phyloP scores from a whole-genome alignment of 2,113 vertebrate genomes.

The Galemys pyrenaicus region DNA sequence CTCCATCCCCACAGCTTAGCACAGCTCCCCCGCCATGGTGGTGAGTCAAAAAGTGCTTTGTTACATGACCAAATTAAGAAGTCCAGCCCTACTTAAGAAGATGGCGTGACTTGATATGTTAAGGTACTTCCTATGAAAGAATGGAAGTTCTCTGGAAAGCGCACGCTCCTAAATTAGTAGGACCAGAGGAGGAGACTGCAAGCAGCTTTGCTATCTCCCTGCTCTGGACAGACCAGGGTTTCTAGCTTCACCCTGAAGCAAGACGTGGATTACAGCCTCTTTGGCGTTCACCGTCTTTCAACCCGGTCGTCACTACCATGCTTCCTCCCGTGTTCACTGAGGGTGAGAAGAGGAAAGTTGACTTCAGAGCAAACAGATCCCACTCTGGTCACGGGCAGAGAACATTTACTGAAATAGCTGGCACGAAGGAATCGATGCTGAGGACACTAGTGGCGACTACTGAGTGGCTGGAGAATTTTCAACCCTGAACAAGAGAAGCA shows the following conservation, averaged over 20 bases:
- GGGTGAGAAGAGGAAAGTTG: neutral
- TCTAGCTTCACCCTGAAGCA: neutral
- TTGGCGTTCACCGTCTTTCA: neutral
- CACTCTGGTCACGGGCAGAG: neutral
- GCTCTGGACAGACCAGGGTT: neutral
- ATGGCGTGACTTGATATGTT: neutral
- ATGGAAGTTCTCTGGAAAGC: constrained; percentile 33
- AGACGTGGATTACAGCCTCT: neutral
- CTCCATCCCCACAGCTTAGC: neutral
- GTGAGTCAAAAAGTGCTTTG: neutral
- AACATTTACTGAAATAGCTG: neutral
- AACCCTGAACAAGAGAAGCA: neutral
- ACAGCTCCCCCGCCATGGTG: neutral
- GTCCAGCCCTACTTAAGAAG: neutral
- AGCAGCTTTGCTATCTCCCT: neutral
- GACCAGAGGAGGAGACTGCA: neutral
- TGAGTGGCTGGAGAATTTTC: neutral
- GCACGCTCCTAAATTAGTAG: neutral
- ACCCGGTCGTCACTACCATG: neutral
- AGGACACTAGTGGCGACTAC: neutral
- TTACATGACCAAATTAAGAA: neutral
- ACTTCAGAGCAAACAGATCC: neutral
- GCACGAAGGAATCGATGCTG: too few relatives aligned
- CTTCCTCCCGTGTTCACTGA: neutral
- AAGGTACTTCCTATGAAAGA: neutral